These are phyloP conservation scores for Cherax quadricarinatus DNA, from an alignment of 1,140 invertebrate genomes.

Conservation along the genomic window DNA sequence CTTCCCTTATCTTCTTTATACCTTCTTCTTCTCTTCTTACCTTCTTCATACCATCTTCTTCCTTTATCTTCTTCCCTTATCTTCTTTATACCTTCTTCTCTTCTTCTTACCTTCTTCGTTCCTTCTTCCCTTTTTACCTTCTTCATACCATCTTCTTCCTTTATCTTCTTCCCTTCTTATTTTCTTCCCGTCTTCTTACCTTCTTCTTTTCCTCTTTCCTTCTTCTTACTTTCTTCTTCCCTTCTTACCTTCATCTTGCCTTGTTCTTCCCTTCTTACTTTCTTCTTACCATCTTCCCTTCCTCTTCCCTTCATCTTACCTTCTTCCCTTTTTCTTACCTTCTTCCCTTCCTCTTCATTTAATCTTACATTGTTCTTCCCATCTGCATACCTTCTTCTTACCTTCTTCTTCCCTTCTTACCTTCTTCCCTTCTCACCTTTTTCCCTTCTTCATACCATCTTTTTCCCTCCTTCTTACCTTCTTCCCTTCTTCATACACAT, in stretches of 20 bases:
- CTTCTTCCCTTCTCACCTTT: no score
- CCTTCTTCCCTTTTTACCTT: no score
- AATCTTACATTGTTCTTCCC: neutral
- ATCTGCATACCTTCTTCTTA: neutral
- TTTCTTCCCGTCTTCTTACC: neutral
- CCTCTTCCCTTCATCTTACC: no score
- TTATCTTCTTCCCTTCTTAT: neutral
- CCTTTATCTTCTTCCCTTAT: no score
- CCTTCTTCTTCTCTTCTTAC: no score
- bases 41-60: no score
- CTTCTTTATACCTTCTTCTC: neutral
- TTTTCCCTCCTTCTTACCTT: neutral
- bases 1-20: no score
- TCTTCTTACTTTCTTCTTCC: no score
- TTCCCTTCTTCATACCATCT: neutral
- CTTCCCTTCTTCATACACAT: no score
- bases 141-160: neutral
- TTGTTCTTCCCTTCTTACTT: neutral
- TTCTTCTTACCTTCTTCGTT: neutral
- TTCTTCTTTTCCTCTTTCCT: neutral
- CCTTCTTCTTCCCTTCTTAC: no score
- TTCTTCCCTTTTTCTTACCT: neutral
- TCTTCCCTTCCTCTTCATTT: neutral
- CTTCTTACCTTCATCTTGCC: neutral
- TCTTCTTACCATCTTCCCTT: neutral